Percentiles rank a stretch among this genome's conserved stretches.
Conservation (phyloP, 2,888 invertebrate genomes). For the Zaprionus lineosus region DNA sequence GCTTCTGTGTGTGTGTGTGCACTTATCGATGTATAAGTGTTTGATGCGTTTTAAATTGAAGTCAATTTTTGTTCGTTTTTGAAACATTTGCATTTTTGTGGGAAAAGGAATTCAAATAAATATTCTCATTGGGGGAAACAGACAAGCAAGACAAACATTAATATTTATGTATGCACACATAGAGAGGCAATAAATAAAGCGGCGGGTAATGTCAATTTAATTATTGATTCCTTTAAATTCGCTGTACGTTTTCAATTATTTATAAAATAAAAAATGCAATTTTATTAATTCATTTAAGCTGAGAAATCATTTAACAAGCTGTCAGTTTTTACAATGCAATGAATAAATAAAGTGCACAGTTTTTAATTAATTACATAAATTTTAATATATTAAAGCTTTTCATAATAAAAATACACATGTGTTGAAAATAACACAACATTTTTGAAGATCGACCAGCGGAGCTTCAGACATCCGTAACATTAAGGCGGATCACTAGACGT, state of each 20-base stretch:
- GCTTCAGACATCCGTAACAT: too few relatives aligned
- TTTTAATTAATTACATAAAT: too few relatives aligned
- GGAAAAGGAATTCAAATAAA: slow-evolving; percentile 33
- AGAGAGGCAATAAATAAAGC: slow-evolving; percentile 52
- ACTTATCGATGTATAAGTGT: slow-evolving; percentile 11
- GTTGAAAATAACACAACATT: neutral
- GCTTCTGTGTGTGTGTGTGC: slow-evolving; percentile 12
- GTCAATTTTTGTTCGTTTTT: slow-evolving; percentile 55
- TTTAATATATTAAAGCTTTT: too few relatives aligned
- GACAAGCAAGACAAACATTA: slow-evolving; percentile 11
- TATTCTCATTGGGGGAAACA: neutral
- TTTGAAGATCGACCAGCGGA: neutral
- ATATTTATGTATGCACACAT: slow-evolving; percentile 5
- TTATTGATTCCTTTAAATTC: slow-evolving; percentile 45
- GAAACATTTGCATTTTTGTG: slow-evolving; percentile 53
- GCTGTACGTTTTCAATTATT: neutral
- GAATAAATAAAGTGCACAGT: slow-evolving; percentile 3
- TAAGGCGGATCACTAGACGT: too few relatives aligned
- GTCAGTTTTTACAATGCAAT: slow-evolving; percentile 24
- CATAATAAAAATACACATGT: too few relatives aligned
- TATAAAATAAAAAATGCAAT: slow-evolving; percentile 19
- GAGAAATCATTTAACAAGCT: slow-evolving; percentile 16
- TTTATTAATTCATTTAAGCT: slow-evolving; percentile 27
- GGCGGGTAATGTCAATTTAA: slow-evolving; percentile 63
- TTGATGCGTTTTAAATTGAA: slow-evolving; percentile 76